These are phyloP conservation scores for Lepidurus arcticus DNA, from an alignment of 1,140 invertebrate genomes.

Conservation along the genomic window DNA sequence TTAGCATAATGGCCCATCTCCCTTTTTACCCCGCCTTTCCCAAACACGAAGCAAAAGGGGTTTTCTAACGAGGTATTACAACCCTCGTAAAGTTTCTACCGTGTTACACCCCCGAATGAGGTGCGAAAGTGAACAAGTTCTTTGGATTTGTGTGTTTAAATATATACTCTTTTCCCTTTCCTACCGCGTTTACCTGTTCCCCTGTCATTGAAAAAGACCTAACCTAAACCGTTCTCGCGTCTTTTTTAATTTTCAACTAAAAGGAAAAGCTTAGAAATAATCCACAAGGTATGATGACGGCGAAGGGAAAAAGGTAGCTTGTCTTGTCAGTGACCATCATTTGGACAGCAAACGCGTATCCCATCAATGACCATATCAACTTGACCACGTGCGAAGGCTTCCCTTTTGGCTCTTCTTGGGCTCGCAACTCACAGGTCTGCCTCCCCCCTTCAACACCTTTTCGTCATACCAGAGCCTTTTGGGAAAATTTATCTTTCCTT, in stretches of 20 bases:
- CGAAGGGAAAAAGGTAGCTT: background rate
- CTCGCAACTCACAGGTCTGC: background rate
- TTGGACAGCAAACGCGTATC: slow-evolving; percentile 17
- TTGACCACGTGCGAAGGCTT: slow-evolving; percentile 3
- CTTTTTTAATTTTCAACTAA: background rate
- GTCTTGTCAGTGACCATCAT: slow-evolving; percentile 21
- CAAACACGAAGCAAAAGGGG: background rate
- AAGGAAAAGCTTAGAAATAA: background rate
- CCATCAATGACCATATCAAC: slow-evolving; percentile 21
- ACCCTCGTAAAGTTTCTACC: slow-evolving; percentile 17
- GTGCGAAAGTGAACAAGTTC: background rate
- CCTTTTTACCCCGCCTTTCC: background rate
- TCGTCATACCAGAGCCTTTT: background rate
- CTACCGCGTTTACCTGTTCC: background rate
- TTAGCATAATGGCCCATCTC: slow-evolving; percentile 15
- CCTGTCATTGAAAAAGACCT: background rate
- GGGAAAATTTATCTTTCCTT: background rate
- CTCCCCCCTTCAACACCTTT: background rate
- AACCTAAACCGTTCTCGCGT: background rate
- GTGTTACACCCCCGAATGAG: slow-evolving; percentile 17
- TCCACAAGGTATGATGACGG: slow-evolving; percentile 3
- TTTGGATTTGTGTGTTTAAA: background rate
- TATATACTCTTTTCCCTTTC: slow-evolving; percentile 4
- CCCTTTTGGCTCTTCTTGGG: background rate
- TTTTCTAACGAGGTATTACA: slow-evolving; percentile 11